phyloP scores from a whole-genome alignment of 2,888 invertebrate genomes.

The Cheilosia pagana region DNA sequence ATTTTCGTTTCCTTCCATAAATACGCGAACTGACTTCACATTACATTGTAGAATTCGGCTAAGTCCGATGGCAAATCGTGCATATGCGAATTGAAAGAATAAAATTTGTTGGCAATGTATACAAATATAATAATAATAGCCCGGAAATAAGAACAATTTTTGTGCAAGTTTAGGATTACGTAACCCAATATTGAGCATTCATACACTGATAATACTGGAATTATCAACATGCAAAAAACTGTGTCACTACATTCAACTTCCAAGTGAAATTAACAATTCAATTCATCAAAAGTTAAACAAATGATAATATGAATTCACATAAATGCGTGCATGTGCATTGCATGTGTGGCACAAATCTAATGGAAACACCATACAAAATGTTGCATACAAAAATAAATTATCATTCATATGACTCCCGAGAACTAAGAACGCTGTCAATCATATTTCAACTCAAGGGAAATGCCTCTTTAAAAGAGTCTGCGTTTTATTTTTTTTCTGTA shows the following conservation, averaged over 20 bases:
- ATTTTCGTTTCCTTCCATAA: too few relatives aligned
- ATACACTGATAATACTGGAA: neutral
- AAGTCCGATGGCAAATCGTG: too few relatives aligned
- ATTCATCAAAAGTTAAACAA: conserved; percentile 1
- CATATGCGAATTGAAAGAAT: neutral
- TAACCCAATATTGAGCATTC: too few relatives aligned
- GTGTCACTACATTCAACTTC: too few relatives aligned
- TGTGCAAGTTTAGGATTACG: neutral
- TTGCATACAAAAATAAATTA: conserved; percentile 57
- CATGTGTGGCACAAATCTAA: conserved; percentile 36
- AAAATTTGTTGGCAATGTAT: neutral
- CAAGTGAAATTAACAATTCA: neutral
- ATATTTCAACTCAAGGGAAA: conserved; percentile 62
- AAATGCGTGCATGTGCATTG: conserved; percentile 16
- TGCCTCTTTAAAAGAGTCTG: conserved; percentile 39
- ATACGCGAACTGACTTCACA: too few relatives aligned
- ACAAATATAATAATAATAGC: neutral
- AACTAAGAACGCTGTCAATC: conserved; percentile 67
- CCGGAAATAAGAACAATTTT: neutral
- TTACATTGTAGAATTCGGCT: too few relatives aligned
- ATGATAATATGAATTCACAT: conserved; percentile 1
- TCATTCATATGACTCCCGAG: conserved; percentile 51
- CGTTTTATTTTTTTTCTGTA: conserved; percentile 48
- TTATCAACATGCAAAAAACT: neutral
- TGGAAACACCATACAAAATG: conserved; percentile 37